Evolutionary conservation across 2,888 invertebrate species (phyloP).

Genomic region (Cantharis flavilabris): DNA sequence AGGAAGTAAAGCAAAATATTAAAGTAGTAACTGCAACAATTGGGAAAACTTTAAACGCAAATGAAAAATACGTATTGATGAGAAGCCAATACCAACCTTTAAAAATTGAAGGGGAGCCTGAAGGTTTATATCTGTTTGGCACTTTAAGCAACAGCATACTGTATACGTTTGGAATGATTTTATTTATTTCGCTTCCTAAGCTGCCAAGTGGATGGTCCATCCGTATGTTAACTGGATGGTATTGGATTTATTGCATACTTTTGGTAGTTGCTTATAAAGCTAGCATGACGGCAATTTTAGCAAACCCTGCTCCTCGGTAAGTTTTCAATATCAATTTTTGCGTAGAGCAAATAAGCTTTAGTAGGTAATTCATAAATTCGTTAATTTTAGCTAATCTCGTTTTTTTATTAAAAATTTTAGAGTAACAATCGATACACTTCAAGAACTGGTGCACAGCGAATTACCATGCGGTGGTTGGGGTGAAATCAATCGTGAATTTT

Average conservation of each 20-base stretch:
- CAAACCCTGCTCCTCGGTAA: constrained; percentile 74
- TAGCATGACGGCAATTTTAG: constrained; percentile 83
- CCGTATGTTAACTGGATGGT: constrained; percentile 82
- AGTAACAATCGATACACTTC: constrained; percentile 77
- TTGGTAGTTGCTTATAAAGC: constrained; percentile 81
- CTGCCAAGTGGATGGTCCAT: constrained; percentile 81
- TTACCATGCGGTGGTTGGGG: constrained; percentile 76
- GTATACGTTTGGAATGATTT: constrained; percentile 80
- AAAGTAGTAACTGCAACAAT: not conserved
- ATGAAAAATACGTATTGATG: constrained; percentile 47
- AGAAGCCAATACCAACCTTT: constrained; percentile 43
- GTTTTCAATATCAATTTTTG: constrained; percentile 4
- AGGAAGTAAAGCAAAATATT: constrained; percentile 10
- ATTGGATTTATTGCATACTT: constrained; percentile 83
- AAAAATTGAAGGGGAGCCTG: constrained; percentile 46
- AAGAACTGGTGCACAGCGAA: constrained; percentile 68
- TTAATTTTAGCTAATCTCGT: not conserved
- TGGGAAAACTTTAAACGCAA: constrained; percentile 34
- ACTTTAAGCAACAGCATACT: constrained; percentile 74
- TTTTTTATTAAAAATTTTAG: constrained; percentile 53
- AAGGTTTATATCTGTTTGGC: constrained; percentile 72
- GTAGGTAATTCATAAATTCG: not conserved
- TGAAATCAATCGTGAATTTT: constrained; percentile 70
- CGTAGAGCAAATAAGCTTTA: not conserved
- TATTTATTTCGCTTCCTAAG: constrained; percentile 77